These are phyloP conservation scores for Zosterops borbonicus DNA, from an alignment of 2,113 vertebrate species.

Conservation along the genomic window DNA sequence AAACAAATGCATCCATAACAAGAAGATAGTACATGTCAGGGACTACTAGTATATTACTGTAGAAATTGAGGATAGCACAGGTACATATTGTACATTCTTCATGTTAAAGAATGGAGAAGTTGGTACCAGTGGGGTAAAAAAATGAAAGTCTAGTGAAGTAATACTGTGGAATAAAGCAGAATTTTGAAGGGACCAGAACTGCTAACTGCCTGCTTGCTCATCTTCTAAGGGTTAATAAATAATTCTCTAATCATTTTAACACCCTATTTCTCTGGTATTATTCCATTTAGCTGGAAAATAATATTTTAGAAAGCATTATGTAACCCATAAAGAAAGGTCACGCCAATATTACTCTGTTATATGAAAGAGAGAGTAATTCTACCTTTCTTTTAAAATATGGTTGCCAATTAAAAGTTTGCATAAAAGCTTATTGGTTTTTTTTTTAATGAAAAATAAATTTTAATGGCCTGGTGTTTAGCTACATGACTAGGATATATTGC, in stretches of 20 bases:
- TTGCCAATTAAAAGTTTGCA: not conserved
- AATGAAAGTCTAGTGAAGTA: not conserved
- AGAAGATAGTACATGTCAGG: not conserved
- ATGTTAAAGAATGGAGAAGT: not conserved
- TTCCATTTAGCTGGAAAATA: not conserved
- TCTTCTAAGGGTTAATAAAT: not conserved
- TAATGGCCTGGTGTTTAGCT: not conserved
- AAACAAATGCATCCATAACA: not conserved
- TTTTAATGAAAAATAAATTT: not conserved
- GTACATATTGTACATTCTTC: not conserved
- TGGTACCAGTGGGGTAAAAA: not conserved
- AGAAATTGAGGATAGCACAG: not conserved
- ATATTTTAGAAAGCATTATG: not conserved
- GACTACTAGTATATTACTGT: not conserved
- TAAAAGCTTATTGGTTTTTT: not conserved
- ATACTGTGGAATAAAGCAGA: not conserved
- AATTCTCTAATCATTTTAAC: not conserved
- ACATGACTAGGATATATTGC: not conserved
- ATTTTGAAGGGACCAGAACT: not conserved
- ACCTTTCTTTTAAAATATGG: not conserved
- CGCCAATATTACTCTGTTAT: not conserved
- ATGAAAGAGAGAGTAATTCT: not conserved
- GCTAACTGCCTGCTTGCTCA: not conserved
- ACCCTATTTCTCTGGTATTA: not conserved
- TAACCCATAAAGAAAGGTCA: not conserved